Evolutionary conservation across 1,140 invertebrate genomes (phyloP).

Genomic region (Drosophila baimaii): DNA sequence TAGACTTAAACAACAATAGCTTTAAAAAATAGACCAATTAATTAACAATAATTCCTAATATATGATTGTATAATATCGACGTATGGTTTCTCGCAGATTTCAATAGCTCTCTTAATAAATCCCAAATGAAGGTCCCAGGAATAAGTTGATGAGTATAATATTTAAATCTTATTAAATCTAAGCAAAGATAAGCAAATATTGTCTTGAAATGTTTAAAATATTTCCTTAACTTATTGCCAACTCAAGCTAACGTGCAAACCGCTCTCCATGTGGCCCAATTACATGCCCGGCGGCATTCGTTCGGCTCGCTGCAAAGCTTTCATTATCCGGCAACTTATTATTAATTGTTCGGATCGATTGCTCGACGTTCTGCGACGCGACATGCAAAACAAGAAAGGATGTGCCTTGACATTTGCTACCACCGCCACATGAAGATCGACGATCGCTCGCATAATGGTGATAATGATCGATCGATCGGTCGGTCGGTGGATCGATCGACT

Average conservation of each 20-base stretch:
- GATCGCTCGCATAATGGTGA: conserved; percentile 45
- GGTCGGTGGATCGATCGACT: conserved; percentile 23
- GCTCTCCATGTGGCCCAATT: conserved; percentile 13
- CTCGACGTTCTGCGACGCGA: conserved; percentile 23
- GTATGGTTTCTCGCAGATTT: background rate
- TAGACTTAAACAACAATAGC: no score
- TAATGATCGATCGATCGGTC: conserved; percentile 67
- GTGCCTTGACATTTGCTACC: conserved; percentile 74
- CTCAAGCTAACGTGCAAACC: conserved; percentile 13
- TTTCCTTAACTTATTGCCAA: background rate
- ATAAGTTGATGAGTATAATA: no score
- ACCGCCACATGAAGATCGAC: conserved; percentile 38
- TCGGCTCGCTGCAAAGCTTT: conserved; percentile 25
- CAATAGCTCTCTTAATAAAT: background rate
- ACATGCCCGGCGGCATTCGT: conserved; percentile 21
- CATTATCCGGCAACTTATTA: conserved; percentile 55
- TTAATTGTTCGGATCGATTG: conserved; percentile 50
- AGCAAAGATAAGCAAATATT: no score
- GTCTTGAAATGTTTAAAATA: background rate
- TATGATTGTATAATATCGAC: no score
- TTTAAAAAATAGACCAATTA: no score
- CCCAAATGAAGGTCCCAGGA: no score
- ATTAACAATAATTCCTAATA: no score
- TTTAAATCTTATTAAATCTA: no score
- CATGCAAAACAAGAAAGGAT: conserved; percentile 67